A percentile compares a stretch with the other conserved stretches of the same genome.
Evolutionary conservation across 2,797 vertebrate species (phyloP).

Genomic region (Dermochelys coriacea): DNA sequence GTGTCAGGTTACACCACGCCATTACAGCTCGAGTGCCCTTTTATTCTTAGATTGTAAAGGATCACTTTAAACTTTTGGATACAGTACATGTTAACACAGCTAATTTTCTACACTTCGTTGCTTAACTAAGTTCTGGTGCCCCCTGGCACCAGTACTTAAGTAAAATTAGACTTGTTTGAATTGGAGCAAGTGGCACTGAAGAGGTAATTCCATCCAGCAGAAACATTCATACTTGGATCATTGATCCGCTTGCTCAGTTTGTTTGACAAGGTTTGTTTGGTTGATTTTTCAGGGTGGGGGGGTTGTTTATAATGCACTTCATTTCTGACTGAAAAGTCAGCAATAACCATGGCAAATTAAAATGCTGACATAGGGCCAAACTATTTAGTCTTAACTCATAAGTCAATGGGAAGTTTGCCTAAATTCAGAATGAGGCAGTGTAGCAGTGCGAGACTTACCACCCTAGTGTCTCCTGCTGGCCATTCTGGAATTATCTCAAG

Average conservation of each 20-base stretch:
- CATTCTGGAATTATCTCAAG: too few relatives aligned
- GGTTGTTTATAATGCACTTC: slow-evolving; percentile 10
- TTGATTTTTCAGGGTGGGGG: background rate
- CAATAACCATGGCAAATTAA: slow-evolving; percentile 18
- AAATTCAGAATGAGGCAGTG: slow-evolving; percentile 16
- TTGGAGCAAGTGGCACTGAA: slow-evolving; percentile 19
- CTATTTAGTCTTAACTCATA: background rate
- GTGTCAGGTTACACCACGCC: background rate
- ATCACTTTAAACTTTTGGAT: slow-evolving; percentile 30
- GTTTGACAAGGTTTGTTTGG: slow-evolving; percentile 28
- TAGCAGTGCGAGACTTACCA: too few relatives aligned
- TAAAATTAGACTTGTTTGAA: slow-evolving; percentile 51
- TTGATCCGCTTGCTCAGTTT: background rate
- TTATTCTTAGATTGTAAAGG: slow-evolving; percentile 33
- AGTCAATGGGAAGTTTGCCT: slow-evolving; percentile 1
- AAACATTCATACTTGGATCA: slow-evolving; percentile 12
- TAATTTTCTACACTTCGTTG: slow-evolving; percentile 60
- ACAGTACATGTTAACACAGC: slow-evolving; percentile 44
- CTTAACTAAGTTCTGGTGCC: slow-evolving; percentile 59
- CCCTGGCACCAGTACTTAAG: slow-evolving; percentile 44
- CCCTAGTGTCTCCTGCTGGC: too few relatives aligned
- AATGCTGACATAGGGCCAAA: background rate
- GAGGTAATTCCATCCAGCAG: background rate
- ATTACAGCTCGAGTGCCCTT: background rate
- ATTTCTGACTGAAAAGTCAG: slow-evolving; percentile 25